Evolutionary conservation across 2,113 vertebrate species (phyloP).

Genomic region (Candoia aspera): DNA sequence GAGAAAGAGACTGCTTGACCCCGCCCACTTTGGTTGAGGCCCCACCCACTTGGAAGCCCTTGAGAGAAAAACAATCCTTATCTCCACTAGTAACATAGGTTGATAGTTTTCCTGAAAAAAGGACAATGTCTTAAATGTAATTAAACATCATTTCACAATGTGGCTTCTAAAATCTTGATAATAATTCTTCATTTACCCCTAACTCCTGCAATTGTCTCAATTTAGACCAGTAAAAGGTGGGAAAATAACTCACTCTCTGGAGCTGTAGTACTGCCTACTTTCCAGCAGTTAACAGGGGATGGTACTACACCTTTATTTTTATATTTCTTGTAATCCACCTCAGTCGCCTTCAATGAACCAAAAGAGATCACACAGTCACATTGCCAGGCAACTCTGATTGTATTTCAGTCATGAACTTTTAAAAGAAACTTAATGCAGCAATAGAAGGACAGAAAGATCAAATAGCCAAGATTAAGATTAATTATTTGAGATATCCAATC

Average conservation of each 20-base stretch:
- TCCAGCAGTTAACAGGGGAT: slow-evolving; percentile 30
- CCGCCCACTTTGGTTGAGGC: too few relatives aligned
- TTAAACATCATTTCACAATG: too few relatives aligned
- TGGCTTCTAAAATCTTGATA: background rate
- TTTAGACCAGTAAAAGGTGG: background rate
- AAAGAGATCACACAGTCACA: slow-evolving; percentile 21
- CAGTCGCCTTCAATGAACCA: slow-evolving; percentile 1
- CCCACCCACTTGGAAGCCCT: too few relatives aligned
- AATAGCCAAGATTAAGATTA: slow-evolving; percentile 61
- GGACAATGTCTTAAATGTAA: too few relatives aligned
- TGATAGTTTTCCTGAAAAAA: too few relatives aligned
- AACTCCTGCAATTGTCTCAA: background rate
- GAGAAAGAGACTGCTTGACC: too few relatives aligned
- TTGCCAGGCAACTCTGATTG: slow-evolving; percentile 50
- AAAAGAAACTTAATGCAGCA: slow-evolving; percentile 52
- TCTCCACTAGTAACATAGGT: too few relatives aligned
- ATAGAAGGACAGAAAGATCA: slow-evolving; percentile 58
- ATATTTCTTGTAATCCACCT: slow-evolving; percentile 39
- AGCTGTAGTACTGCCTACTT: background rate
- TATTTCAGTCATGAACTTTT: slow-evolving; percentile 47
- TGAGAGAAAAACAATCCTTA: too few relatives aligned
- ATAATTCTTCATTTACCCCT: background rate
- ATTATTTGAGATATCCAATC: slow-evolving; percentile 51
- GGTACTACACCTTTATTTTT: slow-evolving; percentile 39
- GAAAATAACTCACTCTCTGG: background rate